Evolutionary conservation across 2,888 invertebrate genomes (phyloP).

Genomic region (Zygothrica quintamaculata): DNA sequence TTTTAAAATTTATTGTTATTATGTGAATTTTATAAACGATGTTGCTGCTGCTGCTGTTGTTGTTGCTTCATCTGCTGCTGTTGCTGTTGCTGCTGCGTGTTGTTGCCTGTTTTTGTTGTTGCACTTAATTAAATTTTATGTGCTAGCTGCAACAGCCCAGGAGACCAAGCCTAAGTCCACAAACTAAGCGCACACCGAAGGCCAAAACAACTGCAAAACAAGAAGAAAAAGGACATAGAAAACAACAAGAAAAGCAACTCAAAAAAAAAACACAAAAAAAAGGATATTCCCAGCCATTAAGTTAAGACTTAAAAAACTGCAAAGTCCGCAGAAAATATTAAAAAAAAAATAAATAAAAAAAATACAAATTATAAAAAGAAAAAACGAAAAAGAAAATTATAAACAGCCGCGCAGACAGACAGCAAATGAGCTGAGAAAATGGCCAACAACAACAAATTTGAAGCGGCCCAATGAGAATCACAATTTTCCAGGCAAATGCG

Average conservation of each 20-base stretch:
- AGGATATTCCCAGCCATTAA: conserved; percentile 40
- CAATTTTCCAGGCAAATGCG: conserved; percentile 25
- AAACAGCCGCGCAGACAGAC: conserved; percentile 32
- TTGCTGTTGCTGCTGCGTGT: conserved; percentile 32
- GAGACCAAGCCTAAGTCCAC: conserved; percentile 8
- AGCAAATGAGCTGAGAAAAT: conserved; percentile 40
- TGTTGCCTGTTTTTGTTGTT: conserved; percentile 60
- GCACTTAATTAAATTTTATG: conserved; percentile 80
- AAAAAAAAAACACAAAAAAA: conserved; percentile 9
- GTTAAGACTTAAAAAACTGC: conserved; percentile 33
- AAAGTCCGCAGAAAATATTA: conserved; percentile 32
- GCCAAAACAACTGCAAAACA: no score
- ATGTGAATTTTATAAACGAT: conserved; percentile 81
- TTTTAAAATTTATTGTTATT: conserved; percentile 80
- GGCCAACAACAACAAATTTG: conserved; percentile 10
- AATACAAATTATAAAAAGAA: background rate
- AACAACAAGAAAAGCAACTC: background rate
- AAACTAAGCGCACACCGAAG: conserved; percentile 1
- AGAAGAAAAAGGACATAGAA: no score
- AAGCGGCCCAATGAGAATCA: conserved; percentile 49
- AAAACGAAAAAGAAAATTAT: conserved; percentile 27
- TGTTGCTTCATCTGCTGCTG: conserved; percentile 27
- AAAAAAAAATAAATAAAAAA: background rate
- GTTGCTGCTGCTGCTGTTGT: conserved; percentile 42
- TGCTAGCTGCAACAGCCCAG: conserved; percentile 47